Percentiles rank a stretch among this genome's conserved stretches.
phyloP scores from a whole-genome alignment of 2,888 invertebrate genomes.

The Linnaemya tessellans region DNA sequence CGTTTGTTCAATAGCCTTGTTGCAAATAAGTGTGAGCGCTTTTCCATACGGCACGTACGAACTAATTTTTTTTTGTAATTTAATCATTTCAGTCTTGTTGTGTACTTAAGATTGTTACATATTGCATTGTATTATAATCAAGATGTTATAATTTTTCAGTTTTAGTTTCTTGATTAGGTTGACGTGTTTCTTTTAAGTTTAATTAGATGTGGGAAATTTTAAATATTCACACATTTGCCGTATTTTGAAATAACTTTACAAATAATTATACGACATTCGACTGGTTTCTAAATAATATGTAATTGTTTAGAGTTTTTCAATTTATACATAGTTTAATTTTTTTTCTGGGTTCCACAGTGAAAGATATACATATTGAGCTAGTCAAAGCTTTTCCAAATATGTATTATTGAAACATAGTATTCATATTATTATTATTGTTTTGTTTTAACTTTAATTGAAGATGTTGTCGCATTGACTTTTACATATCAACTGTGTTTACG shows the following conservation, averaged over 20 bases:
- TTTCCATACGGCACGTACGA: slow-evolving; percentile 4
- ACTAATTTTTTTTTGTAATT: slow-evolving; percentile 5
- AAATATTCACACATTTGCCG: slow-evolving; percentile 18
- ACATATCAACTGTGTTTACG: too few species aligned
- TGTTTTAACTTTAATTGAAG: too few species aligned
- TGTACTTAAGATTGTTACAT: slow-evolving; percentile 15
- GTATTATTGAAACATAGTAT: too few species aligned
- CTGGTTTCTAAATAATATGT: not conserved
- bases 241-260: too few species aligned
- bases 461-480: too few species aligned
- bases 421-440: too few species aligned
- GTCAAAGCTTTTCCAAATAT: too few species aligned
- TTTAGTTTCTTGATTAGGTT: slow-evolving; percentile 41
- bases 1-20: slow-evolving; percentile 33
- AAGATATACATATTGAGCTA: too few species aligned
- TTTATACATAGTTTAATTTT: too few species aligned
- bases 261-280: not conserved
- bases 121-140: slow-evolving; percentile 36
- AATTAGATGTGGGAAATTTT: slow-evolving; percentile 51
- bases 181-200: slow-evolving; percentile 34
- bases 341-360: too few species aligned
- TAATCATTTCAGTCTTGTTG: slow-evolving; percentile 8
- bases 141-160: slow-evolving; percentile 37
- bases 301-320: too few species aligned
- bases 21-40: slow-evolving; percentile 20